phyloP scores from a whole-genome alignment of 2,113 vertebrate genomes.

The Brachypteracias leptosomus region DNA sequence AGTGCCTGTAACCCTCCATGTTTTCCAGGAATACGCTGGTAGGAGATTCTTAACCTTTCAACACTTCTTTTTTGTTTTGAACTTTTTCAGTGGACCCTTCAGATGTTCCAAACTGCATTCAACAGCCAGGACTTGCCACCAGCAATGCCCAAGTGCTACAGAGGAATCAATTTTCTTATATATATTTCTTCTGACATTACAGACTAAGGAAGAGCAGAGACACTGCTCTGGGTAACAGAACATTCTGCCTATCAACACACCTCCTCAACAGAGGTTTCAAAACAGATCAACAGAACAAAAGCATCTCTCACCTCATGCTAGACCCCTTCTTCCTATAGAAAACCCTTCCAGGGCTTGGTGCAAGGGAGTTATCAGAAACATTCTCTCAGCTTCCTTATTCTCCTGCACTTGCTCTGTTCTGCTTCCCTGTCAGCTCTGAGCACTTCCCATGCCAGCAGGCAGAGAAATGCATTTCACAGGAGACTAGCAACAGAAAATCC shows the following conservation, averaged over 20 bases:
- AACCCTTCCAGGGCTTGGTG: neutral
- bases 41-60: neutral
- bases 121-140: neutral
- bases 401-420: neutral
- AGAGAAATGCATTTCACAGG: neutral
- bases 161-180: neutral
- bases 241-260: neutral
- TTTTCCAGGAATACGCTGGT: neutral
- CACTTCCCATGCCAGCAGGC: neutral
- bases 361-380: neutral
- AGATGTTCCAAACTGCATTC: neutral
- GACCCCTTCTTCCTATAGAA: neutral
- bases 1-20: fast-evolving
- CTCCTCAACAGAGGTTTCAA: neutral
- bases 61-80: neutral
- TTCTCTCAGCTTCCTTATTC: neutral
- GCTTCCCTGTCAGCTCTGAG: neutral
- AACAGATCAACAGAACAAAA: neutral
- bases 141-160: neutral
- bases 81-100: neutral
- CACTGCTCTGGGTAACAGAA: neutral
- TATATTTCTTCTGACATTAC: neutral
- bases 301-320: neutral
- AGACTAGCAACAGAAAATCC: neutral
- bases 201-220: neutral